Evolutionary conservation across 2,888 invertebrate species (phyloP).

Genomic region (Germaria angustata): DNA sequence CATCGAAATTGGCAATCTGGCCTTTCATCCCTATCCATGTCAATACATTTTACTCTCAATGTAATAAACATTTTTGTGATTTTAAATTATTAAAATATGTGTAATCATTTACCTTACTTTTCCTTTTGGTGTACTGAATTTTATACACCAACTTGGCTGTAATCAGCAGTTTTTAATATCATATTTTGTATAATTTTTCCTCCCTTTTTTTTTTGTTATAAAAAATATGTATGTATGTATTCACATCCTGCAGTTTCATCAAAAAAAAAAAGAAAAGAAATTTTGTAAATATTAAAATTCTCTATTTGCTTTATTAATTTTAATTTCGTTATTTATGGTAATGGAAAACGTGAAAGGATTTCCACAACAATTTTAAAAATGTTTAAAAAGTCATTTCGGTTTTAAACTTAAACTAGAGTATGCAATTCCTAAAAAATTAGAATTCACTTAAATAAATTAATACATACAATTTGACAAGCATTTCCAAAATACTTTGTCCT

Average conservation of each 20-base stretch:
- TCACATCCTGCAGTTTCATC: neutral
- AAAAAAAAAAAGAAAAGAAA: neutral
- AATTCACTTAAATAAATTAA: neutral
- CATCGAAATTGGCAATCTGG: no score
- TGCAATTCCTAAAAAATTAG: neutral
- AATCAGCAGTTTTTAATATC: neutral
- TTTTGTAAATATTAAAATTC: neutral
- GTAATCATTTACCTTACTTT: no score
- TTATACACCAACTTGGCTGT: neutral
- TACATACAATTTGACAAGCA: neutral
- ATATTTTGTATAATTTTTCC: neutral
- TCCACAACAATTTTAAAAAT: neutral
- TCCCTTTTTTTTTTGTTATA: neutral
- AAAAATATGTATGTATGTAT: no score
- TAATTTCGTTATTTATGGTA: constrained; percentile 1
- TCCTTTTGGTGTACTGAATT: neutral
- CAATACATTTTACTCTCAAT: no score
- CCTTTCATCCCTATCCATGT: no score
- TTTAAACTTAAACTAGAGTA: neutral
- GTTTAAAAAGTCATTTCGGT: neutral
- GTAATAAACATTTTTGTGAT: no score
- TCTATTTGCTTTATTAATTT: neutral
- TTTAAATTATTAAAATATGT: no score
- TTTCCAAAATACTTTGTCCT: neutral
- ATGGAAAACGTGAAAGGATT: neutral